Evolutionary conservation across 1,140 invertebrate species (phyloP).

Genomic region (Neodiprion virginianus): DNA sequence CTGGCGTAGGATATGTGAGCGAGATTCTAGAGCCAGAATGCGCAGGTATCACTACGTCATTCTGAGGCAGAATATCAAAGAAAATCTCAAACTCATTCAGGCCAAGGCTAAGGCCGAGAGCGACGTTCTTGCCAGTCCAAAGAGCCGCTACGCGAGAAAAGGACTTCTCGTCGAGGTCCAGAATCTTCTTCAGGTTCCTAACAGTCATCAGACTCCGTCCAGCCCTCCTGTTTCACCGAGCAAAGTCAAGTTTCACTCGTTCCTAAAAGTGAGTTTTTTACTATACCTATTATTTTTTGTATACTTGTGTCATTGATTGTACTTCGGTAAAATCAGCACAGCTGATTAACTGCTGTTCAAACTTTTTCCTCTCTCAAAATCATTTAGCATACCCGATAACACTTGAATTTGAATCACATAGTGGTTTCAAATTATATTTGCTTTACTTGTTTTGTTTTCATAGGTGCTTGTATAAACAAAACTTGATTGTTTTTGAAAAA

Average conservation of each 20-base stretch:
- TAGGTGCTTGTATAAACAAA: too few species aligned
- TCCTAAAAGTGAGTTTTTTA: slow-evolving; percentile 51
- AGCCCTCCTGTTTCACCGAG: slow-evolving; percentile 59
- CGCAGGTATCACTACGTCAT: slow-evolving; percentile 46
- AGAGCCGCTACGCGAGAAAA: slow-evolving; percentile 44
- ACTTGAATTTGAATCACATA: slow-evolving; percentile 14
- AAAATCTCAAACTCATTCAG: slow-evolving; percentile 48
- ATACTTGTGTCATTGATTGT: not conserved
- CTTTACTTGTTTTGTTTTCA: too few species aligned
- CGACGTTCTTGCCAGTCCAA: slow-evolving; percentile 38
- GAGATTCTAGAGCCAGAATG: slow-evolving; percentile 43
- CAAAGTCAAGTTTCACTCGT: slow-evolving; percentile 59
- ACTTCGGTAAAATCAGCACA: not conserved
- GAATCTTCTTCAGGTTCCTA: slow-evolving; percentile 43
- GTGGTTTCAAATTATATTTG: not conserved
- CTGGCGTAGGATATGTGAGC: slow-evolving; percentile 49
- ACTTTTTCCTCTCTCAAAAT: not conserved
- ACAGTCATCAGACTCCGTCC: slow-evolving; percentile 32
- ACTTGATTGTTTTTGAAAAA: too few species aligned
- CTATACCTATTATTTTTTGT: slow-evolving; percentile 6
- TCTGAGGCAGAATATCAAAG: slow-evolving; percentile 50
- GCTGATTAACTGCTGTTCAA: slow-evolving; percentile 3
- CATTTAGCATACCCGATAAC: slow-evolving; percentile 7
- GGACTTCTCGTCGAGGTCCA: slow-evolving; percentile 49
- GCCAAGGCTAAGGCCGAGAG: slow-evolving; percentile 42